Base-by-base conservation (phyloP, 2,888 invertebrate genomes). In the Exephanes ischioxanthus region DNA sequence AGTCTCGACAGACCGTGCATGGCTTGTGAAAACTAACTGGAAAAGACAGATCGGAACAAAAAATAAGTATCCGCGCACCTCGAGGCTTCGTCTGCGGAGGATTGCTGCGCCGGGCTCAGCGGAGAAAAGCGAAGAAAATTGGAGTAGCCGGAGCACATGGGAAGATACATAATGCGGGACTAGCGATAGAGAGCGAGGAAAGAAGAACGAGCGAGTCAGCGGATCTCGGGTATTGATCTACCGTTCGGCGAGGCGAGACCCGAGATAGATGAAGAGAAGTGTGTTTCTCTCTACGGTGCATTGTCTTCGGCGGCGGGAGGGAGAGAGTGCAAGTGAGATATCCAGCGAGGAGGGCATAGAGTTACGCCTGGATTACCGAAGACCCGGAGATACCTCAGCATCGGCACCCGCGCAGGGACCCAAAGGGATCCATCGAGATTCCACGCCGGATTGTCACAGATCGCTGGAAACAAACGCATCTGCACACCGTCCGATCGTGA, bases 221-320 rank as follows among this genome's bases (percentile, higher is more conserved):
- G 66, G 53, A 83, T 83, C 85, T 75, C 72, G 11, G 68, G 83
- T 85, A 85, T 85, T 85, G 85, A 85, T 85, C 83, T 83, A 77
- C 79, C 67, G 76, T 79, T 30, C 26, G 9, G 67, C 68, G 14
- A 11, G 82, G 70, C 83, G 33, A 45, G 73, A 41, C 41, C 14
- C 41, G 51, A 33, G 71, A 66, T 16, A 79, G 48, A 73, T 16
- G 37, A 67, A 72, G 67, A 66, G 53, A 72, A 11, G 19, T 71
- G 51, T 63, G 71, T 75, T 71, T 77, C 81, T 61, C 70, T 72
- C 75, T 66, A 48, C 51, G 11, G 78, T 66, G 85, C 77, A 85
- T 85, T 83, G 83, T 83, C 85, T 85, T 77, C 67, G 71, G 14
- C 30, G 26, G 19, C 37, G 79, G 58, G 61, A 61, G 11, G 58